Evolutionary conservation across 2,797 vertebrate genomes (phyloP).

Genomic region (Muscicapa comitata): DNA sequence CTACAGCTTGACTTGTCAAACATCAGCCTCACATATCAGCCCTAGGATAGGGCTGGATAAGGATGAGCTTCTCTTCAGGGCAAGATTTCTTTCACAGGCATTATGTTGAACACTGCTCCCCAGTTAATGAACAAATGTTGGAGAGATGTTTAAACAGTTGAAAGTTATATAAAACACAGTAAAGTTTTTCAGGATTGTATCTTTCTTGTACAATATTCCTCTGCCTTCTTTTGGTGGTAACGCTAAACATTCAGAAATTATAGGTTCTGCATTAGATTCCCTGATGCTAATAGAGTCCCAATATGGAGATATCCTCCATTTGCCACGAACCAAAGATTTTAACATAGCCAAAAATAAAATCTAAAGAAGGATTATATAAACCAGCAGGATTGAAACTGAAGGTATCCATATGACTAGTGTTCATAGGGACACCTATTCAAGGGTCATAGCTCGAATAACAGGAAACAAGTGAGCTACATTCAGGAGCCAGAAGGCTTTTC

Average conservation of each 20-base stretch:
- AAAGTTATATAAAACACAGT: background rate
- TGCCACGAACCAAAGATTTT: background rate
- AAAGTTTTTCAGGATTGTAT: background rate
- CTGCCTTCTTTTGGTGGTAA: background rate
- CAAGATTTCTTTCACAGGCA: background rate
- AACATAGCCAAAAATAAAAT: background rate
- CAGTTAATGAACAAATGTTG: background rate
- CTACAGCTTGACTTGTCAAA: background rate
- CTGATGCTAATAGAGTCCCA: background rate
- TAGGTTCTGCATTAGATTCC: background rate
- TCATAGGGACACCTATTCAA: background rate
- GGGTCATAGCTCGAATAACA: background rate
- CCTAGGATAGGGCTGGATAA: background rate
- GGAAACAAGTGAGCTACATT: background rate
- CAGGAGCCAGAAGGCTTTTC: background rate
- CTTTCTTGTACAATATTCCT: background rate
- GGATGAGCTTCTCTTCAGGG: accelerated
- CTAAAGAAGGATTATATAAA: background rate
- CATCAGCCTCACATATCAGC: background rate
- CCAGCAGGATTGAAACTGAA: background rate
- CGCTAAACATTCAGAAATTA: background rate
- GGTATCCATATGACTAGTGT: background rate
- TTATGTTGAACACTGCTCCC: background rate
- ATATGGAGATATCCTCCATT: background rate
- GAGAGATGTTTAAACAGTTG: background rate